A percentile compares a stretch with the other conserved stretches of the same genome.
Evolutionary conservation across 2,797 vertebrate species (phyloP).

Genomic region (Erpetoichthys calabaricus): DNA sequence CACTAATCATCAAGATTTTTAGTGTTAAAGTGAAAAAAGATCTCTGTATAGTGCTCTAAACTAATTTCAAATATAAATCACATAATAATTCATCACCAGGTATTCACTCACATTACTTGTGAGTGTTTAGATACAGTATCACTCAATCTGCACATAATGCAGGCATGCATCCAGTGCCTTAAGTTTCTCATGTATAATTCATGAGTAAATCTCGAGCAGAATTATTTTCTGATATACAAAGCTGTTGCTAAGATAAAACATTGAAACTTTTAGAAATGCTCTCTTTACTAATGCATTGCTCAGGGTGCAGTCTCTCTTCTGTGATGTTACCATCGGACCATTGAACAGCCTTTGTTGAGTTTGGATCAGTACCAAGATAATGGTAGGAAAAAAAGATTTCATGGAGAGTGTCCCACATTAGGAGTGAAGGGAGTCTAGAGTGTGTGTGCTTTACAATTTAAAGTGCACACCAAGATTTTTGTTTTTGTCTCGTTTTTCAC

Average conservation of each 20-base stretch:
- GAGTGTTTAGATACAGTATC: constrained; percentile 47
- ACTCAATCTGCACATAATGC: constrained; percentile 47
- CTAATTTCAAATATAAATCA: too few relatives aligned
- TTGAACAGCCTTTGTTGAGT: constrained; percentile 12
- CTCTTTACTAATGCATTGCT: constrained; percentile 50
- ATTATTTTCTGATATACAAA: constrained; percentile 64
- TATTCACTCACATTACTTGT: constrained; percentile 30
- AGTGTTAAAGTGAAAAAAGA: too few relatives aligned
- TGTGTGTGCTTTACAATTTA: too few relatives aligned
- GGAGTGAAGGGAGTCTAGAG: too few relatives aligned
- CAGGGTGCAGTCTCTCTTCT: constrained; percentile 51
- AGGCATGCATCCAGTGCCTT: constrained; percentile 44
- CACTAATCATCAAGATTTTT: too few relatives aligned
- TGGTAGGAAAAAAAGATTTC: too few relatives aligned
- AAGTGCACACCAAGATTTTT: constrained; percentile 17
- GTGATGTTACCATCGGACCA: constrained; percentile 26
- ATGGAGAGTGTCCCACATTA: too few relatives aligned
- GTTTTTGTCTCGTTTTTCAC: background rate
- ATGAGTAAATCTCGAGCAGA: constrained; percentile 49
- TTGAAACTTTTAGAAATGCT: constrained; percentile 64
- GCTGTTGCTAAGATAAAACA: constrained; percentile 88
- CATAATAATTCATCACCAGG: background rate
- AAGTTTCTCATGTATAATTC: constrained; percentile 55
- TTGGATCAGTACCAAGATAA: background rate
- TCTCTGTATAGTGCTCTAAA: too few relatives aligned